These are phyloP conservation scores for Podocnemis expansa DNA, from an alignment of 2,113 vertebrate species.

Conservation along the genomic window DNA sequence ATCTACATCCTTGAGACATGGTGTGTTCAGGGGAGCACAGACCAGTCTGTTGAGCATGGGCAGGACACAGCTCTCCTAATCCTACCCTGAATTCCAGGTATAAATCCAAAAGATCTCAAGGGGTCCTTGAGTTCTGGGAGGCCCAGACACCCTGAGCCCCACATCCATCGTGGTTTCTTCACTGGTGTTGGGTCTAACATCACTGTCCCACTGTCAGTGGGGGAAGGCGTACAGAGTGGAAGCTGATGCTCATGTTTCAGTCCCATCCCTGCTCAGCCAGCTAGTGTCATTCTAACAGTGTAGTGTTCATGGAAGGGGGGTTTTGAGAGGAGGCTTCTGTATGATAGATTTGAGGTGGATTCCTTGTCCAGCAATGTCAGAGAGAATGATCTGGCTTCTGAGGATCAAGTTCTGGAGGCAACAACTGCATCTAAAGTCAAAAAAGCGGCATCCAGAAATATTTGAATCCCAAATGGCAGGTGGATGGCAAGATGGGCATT, in stretches of 20 bases:
- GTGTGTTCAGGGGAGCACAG: neutral
- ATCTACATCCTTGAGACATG: neutral
- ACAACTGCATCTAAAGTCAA: neutral
- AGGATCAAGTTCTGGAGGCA: neutral
- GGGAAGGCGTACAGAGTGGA: no score
- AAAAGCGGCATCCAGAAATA: neutral
- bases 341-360: neutral
- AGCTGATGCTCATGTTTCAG: no score
- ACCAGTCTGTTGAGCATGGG: neutral
- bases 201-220: no score
- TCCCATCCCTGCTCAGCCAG: no score
- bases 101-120: neutral
- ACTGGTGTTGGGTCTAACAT: neutral
- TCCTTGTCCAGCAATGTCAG: neutral
- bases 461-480: neutral
- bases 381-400: neutral
- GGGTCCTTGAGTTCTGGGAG: neutral
- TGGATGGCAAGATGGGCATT: neutral
- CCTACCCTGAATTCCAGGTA: no score
- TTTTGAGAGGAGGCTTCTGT: neutral
- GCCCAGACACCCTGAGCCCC: neutral
- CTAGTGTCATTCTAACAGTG: neutral
- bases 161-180: neutral
- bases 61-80: neutral
- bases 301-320: neutral